phyloP scores from a whole-genome alignment of 2,797 vertebrate genomes.

The Danionella dracula region DNA sequence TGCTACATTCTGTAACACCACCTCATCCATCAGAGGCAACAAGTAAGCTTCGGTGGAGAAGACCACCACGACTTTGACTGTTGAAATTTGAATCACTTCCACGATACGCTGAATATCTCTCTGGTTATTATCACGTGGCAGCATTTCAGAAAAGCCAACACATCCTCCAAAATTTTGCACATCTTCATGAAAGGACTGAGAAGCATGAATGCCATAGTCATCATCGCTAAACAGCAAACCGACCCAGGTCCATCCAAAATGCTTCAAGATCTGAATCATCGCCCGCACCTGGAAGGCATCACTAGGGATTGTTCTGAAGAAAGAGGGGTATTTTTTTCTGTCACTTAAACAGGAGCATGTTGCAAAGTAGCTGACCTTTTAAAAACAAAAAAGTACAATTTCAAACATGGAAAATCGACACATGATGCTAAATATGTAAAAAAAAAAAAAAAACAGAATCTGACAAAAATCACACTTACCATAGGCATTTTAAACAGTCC shows the following conservation, averaged over 20 bases:
- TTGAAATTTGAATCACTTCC: constrained; percentile 32
- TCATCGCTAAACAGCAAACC: constrained; percentile 63
- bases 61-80: constrained; percentile 44
- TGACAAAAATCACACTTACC: constrained; percentile 33
- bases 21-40: constrained; percentile 47
- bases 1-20: constrained; percentile 35
- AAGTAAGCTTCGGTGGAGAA: constrained; percentile 44
- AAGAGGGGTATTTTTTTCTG: constrained; percentile 41
- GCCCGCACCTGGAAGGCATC: constrained; percentile 46
- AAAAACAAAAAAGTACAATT: no score
- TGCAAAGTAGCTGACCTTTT: constrained; percentile 45
- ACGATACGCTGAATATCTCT: constrained; percentile 38
- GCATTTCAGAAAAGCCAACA: constrained; percentile 57
- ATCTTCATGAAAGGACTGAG: constrained; percentile 50
- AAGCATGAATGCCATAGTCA: constrained; percentile 63
- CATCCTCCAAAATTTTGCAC: constrained; percentile 44
- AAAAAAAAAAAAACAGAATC: neutral
- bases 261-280: constrained; percentile 60
- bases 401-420: neutral
- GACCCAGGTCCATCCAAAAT: constrained; percentile 63
- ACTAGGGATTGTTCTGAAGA: constrained; percentile 48
- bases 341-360: constrained; percentile 49
- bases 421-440: neutral
- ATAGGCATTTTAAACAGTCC: constrained; percentile 50
- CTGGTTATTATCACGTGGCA: constrained; percentile 50